Conservation (phyloP, 2,113 vertebrate genomes). For the Erythrolamprus reginae region DNA sequence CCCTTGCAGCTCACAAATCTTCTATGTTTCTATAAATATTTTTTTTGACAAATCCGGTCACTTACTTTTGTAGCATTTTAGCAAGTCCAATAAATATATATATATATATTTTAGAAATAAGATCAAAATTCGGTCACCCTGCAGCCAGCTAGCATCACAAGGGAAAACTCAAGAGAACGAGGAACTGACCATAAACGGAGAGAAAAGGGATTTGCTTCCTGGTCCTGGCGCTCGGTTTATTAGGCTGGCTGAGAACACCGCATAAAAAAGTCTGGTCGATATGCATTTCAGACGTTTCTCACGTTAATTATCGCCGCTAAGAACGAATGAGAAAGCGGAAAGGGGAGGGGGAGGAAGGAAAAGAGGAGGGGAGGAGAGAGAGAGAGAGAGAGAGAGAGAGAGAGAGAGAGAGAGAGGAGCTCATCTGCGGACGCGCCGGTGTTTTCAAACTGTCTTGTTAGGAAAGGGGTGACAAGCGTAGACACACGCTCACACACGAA, state of each 20-base stretch:
- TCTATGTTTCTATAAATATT: no score
- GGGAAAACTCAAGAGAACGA: neutral
- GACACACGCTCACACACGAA: neutral
- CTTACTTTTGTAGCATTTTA: no score
- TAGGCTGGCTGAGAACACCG: conserved; percentile 5
- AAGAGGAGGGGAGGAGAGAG: neutral
- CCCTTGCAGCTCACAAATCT: no score
- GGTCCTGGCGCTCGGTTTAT: conserved; percentile 5
- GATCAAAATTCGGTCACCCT: no score
- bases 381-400: no score
- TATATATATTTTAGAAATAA: no score
- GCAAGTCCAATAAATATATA: no score
- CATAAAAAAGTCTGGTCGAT: conserved; percentile 11
- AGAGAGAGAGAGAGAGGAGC: no score
- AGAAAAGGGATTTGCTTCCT: neutral
- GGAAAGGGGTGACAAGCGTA: neutral
- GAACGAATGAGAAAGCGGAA: neutral
- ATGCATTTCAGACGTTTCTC: conserved; percentile 22
- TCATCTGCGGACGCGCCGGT: neutral
- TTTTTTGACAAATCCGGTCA: no score
- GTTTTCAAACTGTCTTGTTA: conserved; percentile 1
- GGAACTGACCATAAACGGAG: neutral
- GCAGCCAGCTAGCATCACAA: neutral
- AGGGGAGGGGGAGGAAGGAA: no score
- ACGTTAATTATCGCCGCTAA: conserved; percentile 19